These are phyloP conservation scores for Sylvietta virens DNA, from an alignment of 2,113 vertebrate genomes.

Conservation along the genomic window DNA sequence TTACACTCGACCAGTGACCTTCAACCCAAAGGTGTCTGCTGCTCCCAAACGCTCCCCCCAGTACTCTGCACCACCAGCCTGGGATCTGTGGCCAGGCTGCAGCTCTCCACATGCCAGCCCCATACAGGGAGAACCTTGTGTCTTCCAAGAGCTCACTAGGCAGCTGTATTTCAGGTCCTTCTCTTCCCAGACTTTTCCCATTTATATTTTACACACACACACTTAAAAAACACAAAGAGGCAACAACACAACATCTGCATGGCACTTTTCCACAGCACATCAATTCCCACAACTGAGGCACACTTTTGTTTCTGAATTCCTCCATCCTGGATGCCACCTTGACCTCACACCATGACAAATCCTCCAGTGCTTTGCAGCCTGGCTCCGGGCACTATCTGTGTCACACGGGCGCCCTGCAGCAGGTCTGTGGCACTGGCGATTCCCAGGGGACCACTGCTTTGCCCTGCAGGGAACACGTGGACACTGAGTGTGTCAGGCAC, in stretches of 20 bases:
- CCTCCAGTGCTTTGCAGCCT: background rate
- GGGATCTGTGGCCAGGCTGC: background rate
- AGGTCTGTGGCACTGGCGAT: accelerated
- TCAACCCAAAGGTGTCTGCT: background rate
- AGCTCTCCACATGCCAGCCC: background rate
- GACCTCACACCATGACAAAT: background rate
- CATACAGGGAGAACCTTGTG: background rate
- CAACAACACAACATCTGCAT: background rate
- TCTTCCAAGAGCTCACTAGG: background rate
- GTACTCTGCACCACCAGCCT: accelerated
- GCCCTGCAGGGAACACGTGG: background rate
- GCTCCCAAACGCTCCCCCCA: accelerated
- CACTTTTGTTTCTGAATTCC: background rate
- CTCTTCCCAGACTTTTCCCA: background rate
- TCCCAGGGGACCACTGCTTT: accelerated
- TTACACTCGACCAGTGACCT: background rate
- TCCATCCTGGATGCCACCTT: background rate
- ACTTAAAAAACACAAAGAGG: background rate
- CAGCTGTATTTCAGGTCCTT: background rate
- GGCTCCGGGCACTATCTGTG: no score
- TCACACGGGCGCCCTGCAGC: accelerated
- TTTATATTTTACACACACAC: background rate
- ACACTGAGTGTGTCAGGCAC: background rate
- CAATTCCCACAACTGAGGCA: background rate
- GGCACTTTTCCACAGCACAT: background rate